A percentile compares a stretch with the other conserved stretches of the same genome.
phyloP scores from a whole-genome alignment of 2,888 invertebrate genomes.

The Mayetiola destructor region DNA sequence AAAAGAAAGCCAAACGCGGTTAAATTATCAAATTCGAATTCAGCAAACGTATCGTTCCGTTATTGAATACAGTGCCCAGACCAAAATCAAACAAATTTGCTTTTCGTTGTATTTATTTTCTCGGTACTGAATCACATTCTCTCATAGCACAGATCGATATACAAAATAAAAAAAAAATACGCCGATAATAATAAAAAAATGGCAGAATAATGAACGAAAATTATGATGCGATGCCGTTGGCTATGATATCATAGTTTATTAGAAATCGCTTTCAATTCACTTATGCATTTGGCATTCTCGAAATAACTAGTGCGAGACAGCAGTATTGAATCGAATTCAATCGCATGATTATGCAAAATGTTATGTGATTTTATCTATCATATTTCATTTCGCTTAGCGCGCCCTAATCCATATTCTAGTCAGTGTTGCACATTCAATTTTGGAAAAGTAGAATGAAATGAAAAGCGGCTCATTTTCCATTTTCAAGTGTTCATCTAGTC shows the following conservation, averaged over 20 bases:
- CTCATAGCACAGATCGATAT: background rate
- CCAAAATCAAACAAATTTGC: too few relatives aligned
- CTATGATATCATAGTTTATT: conserved; percentile 9
- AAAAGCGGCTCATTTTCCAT: too few relatives aligned
- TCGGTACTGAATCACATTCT: too few relatives aligned
- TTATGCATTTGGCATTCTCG: background rate
- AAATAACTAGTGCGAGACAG: background rate
- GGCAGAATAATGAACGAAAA: conserved; percentile 6
- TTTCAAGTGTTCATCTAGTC: too few relatives aligned
- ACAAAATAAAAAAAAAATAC: background rate
- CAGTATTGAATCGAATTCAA: too few relatives aligned
- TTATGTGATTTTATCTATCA: too few relatives aligned
- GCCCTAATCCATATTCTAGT: too few relatives aligned
- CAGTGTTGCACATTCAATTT: too few relatives aligned
- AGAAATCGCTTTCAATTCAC: conserved; percentile 3
- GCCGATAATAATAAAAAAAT: background rate
- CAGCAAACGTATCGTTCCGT: conserved; percentile 4
- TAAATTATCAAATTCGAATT: conserved; percentile 5
- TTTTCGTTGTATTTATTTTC: too few relatives aligned
- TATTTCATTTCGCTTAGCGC: too few relatives aligned
- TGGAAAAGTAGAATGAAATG: too few relatives aligned
- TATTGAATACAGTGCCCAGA: conserved; percentile 10
- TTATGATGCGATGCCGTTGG: conserved; percentile 9
- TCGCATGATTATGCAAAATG: too few relatives aligned
- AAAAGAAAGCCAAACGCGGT: background rate